These are phyloP conservation scores for Drosophila yakuba DNA, from an alignment of 1,140 invertebrate species.

Conservation along the genomic window DNA sequence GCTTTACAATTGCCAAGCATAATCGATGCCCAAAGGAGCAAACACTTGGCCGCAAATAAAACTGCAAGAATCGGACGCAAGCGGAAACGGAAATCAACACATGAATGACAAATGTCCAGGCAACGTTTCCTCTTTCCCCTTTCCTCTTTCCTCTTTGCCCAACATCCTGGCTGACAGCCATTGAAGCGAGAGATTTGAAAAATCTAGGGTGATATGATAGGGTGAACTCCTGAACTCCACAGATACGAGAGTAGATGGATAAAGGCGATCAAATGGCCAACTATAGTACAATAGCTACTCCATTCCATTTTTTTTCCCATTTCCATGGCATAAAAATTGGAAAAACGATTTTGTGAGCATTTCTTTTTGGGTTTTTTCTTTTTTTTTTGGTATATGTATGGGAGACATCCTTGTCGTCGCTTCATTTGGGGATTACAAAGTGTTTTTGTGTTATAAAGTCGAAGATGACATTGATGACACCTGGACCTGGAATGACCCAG, in stretches of 20 bases:
- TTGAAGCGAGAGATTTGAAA: conserved; percentile 60
- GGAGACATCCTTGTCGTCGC: conserved; percentile 49
- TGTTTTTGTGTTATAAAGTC: conserved; percentile 83
- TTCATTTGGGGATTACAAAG: conserved; percentile 83
- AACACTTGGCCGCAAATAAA: conserved; percentile 65
- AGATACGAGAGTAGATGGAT: conserved; percentile 26
- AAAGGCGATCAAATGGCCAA: conserved; percentile 71
- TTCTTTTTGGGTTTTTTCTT: not conserved
- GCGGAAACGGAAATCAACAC: conserved; percentile 84
- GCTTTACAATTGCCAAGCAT: conserved; percentile 81
- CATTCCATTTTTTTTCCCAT: not conserved
- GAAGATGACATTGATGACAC: conserved; percentile 83
- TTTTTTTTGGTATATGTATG: not conserved
- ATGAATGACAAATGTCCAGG: conserved; percentile 82
- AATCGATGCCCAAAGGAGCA: conserved; percentile 82
- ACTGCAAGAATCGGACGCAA: conserved; percentile 12
- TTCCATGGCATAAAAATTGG: conserved; percentile 21
- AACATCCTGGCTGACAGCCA: conserved; percentile 27
- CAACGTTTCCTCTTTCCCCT: conserved; percentile 2
- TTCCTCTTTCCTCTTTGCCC: not conserved
- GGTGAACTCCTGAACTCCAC: not conserved
- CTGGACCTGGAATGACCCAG: conserved; percentile 57
- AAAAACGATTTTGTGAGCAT: conserved; percentile 30
- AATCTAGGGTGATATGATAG: conserved; percentile 17
- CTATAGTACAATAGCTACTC: conserved; percentile 61